Base-by-base conservation (phyloP, 2,113 vertebrate genomes). In the Trogon melanurus region DNA sequence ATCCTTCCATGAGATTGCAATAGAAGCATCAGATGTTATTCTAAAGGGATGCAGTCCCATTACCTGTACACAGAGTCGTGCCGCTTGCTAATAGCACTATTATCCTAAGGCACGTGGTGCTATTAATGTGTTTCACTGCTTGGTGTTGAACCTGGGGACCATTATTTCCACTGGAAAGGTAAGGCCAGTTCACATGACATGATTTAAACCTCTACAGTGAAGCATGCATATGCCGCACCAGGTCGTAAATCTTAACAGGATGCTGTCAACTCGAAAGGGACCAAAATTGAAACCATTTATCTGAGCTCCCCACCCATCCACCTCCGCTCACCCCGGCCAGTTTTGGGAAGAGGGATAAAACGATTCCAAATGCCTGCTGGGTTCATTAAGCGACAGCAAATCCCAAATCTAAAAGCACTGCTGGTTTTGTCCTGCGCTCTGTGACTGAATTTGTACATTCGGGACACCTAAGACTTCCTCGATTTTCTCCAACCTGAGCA, bases 211-310 rank as follows among this genome's bases (percentile, higher is more conserved):
- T 94, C 85, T 72, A 97, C 91, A 61, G 54, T 62, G 95, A 90
- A 97, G 94, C 95, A 80, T 93, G 97, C 84, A 64, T 51, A 92
- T 11, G 38, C 86, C 25, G 62, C 84, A 75, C 81, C 70, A 69
- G 89, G 65, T 95, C 96, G 4, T 97, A 97, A 97, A 97, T 97
- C 97, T 97, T 97, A 67, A 73, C 41, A 0, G 92, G 96, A 79
- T 85, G 92, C 95, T 97, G 97, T 97, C 97, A 97, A 92, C 86
- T 70, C 91, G 94, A 69, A 93, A 96, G 50, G 88, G 80, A 96
- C 96, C 91, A 75, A 97, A 97, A 97, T 96, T 97, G 96, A 97
- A 97, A 79, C 92, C 96, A 96, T 97, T 97, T 97, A 97, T 97
- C 97, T 97, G 95, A 96, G 85, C 94, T 95, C 84, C 84, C 84